phyloP scores from a whole-genome alignment of 2,888 invertebrate species.

The Therioaphis trifolii region DNA sequence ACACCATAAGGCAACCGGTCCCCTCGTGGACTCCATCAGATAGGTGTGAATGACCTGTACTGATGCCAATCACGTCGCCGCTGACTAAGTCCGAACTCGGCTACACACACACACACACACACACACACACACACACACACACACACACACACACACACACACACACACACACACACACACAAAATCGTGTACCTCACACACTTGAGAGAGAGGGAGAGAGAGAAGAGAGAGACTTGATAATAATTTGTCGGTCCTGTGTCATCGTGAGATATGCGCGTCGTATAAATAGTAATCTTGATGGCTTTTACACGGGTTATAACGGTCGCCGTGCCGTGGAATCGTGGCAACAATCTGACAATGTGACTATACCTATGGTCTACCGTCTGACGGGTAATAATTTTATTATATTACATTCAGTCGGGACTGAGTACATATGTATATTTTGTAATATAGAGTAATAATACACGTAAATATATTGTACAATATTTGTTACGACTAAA shows the following conservation, averaged over 20 bases:
- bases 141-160: background rate
- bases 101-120: background rate
- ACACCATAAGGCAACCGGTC: slow-evolving; percentile 54
- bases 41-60: slow-evolving; percentile 60
- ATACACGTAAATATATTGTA: no score
- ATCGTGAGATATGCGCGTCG: background rate
- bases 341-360: slow-evolving; percentile 17
- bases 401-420: background rate
- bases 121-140: background rate
- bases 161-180: background rate
- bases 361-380: background rate
- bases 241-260: slow-evolving; percentile 43
- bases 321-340: background rate
- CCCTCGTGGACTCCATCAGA: slow-evolving; percentile 13
- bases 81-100: slow-evolving; percentile 30
- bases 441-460: background rate
- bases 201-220: background rate
- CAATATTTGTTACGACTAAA: no score
- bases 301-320: slow-evolving; percentile 39
- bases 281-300: background rate
- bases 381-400: slow-evolving; percentile 28
- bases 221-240: background rate
- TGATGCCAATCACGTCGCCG: slow-evolving; percentile 45
- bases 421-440: no score
- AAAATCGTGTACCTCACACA: background rate